Base-by-base conservation (phyloP, 2,113 vertebrate genomes). In the Myocastor coypus region DNA sequence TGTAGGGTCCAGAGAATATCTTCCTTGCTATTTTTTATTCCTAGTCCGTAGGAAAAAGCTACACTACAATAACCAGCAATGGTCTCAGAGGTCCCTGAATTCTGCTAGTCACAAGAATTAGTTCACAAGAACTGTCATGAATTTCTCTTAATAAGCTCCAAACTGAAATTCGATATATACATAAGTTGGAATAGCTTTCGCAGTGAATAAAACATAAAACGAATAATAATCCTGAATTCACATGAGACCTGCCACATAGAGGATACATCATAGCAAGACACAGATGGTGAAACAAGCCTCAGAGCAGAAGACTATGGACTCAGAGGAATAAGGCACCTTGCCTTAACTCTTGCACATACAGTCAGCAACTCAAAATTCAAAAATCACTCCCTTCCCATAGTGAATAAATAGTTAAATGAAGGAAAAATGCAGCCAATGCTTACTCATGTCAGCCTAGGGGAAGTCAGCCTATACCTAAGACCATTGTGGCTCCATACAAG, bases 141-240 rank as follows among this genome's bases (percentile, higher is more conserved):
- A 59, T 78, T 95, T 88, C 34, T 82, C 26, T 64, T 88, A 37
- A 37, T 46, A 86, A 87, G 16, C 5, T 59, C 28, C 50, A 7
- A 61, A 77, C 3, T 57, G 63, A 61, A 87, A 89, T 68, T 86
- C 64, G 17, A 19, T 32, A 11, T 57, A 82, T 73, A 22, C n/a
- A 46, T 30, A 92, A 66, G 57, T 68, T 73, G 40, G 8, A 9
- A 77, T 69, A 83, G 32, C 32, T 81, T 89, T 94, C 52, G 63
- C 89, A 6, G 20, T 80, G 17, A 95, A 68, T 81, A 89, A 94
- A 66, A 24, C 32, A 78, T 17, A 93, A 73, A 52, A 68, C 59
- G 88, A 50, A n/a, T 73, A 75, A 46, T 64, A 37, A 85, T 13
- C 7, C 19, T 81, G 7, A 40, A 50, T 91, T 89, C 57, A 12